Conservation (phyloP, 2,888 invertebrate genomes). For the Phalera bucephala region DNA sequence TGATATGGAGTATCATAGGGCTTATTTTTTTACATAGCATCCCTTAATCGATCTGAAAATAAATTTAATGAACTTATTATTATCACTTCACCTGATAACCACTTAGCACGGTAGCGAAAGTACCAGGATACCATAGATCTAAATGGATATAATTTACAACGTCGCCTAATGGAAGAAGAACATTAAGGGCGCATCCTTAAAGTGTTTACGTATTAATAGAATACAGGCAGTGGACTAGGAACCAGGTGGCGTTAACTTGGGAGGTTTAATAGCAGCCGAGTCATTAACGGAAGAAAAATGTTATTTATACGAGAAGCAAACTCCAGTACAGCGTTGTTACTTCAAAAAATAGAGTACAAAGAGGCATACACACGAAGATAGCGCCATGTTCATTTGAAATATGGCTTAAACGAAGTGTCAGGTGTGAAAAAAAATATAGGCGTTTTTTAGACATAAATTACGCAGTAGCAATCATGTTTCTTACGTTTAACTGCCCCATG, state of each 20-base stretch:
- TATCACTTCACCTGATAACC: slow-evolving; percentile 17
- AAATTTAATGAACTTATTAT: background rate
- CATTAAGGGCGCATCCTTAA: slow-evolving; percentile 71
- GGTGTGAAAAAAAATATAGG: background rate
- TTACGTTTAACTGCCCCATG: background rate
- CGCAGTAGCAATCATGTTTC: background rate
- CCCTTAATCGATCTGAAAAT: no score
- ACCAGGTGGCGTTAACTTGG: slow-evolving; percentile 64
- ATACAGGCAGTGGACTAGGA: slow-evolving; percentile 36
- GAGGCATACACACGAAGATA: no score
- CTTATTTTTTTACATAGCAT: no score
- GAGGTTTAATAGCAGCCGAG: slow-evolving; percentile 62
- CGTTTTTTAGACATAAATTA: background rate
- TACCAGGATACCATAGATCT: slow-evolving; percentile 59
- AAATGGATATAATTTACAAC: slow-evolving; percentile 75
- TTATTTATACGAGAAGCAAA: no score
- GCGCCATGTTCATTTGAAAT: background rate
- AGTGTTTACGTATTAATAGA: slow-evolving; percentile 78
- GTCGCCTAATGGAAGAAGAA: slow-evolving; percentile 73
- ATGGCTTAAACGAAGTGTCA: background rate
- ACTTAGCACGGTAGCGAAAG: slow-evolving; percentile 38
- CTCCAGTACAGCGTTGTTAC: no score
- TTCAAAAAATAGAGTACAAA: no score
- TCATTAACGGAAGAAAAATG: slow-evolving; percentile 41
- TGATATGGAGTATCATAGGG: no score